These are phyloP conservation scores for Chaetodon trifasciatus DNA, from an alignment of 2,797 vertebrate species.

Conservation along the genomic window DNA sequence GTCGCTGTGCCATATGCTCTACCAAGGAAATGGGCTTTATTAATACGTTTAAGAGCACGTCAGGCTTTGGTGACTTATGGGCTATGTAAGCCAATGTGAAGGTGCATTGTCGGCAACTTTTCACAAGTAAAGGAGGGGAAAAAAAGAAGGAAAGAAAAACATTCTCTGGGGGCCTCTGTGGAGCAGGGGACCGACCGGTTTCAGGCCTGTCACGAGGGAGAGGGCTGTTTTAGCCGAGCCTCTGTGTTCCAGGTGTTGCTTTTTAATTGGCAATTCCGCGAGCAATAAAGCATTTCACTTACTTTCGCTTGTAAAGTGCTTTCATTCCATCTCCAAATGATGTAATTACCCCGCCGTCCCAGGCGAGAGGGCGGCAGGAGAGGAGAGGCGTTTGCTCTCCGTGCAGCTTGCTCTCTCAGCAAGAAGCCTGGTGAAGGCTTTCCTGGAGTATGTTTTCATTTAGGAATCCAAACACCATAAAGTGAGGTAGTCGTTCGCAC, in stretches of 20 bases:
- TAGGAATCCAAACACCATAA: slow-evolving; percentile 78
- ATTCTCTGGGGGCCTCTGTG: slow-evolving; percentile 73
- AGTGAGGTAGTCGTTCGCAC: slow-evolving; percentile 72
- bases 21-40: slow-evolving; percentile 79
- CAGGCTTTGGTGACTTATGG: slow-evolving; percentile 78
- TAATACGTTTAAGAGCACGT: slow-evolving; percentile 77
- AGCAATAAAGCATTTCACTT: slow-evolving; percentile 86
- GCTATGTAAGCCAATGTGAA: slow-evolving; percentile 74
- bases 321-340: slow-evolving; percentile 87
- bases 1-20: slow-evolving; percentile 73
- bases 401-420: slow-evolving; percentile 61
- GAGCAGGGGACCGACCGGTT: slow-evolving; percentile 47
- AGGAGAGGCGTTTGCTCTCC: slow-evolving; percentile 45
- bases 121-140: slow-evolving; percentile 61
- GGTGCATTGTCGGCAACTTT: slow-evolving; percentile 78
- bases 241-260: slow-evolving; percentile 85
- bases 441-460: slow-evolving; percentile 81
- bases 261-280: slow-evolving; percentile 87
- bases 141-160: slow-evolving; percentile 74
- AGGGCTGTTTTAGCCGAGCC: slow-evolving; percentile 64
- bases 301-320: slow-evolving; percentile 83
- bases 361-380: slow-evolving; percentile 62
- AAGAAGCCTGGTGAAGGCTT: slow-evolving; percentile 68
- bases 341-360: slow-evolving; percentile 85
- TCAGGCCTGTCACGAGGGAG: slow-evolving; percentile 44